Evolutionary conservation across 2,888 invertebrate genomes (phyloP).

Genomic region (Athalia circularis): DNA sequence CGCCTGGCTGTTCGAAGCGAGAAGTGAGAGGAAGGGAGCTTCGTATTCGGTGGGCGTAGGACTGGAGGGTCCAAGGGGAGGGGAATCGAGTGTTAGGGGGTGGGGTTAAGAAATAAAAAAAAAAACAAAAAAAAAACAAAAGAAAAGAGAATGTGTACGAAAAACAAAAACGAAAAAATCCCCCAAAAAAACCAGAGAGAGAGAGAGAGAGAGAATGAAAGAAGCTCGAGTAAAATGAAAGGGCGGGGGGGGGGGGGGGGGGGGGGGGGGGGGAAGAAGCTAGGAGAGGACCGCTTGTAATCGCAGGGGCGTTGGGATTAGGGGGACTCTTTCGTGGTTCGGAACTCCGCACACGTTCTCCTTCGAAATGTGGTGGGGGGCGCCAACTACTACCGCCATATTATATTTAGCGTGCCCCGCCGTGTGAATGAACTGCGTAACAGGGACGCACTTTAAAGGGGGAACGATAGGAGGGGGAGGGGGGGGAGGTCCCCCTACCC

Average conservation of each 20-base stretch:
- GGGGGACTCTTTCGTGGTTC: slow-evolving; percentile 58
- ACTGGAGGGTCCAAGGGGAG: slow-evolving; percentile 37
- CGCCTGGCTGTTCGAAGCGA: slow-evolving; percentile 20
- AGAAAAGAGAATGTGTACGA: neutral
- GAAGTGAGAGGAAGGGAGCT: slow-evolving; percentile 43
- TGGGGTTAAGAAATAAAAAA: slow-evolving; percentile 17
- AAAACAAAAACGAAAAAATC: no score
- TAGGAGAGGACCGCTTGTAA: slow-evolving; percentile 56
- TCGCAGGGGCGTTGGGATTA: slow-evolving; percentile 69
- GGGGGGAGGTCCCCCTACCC: neutral
- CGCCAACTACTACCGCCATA: slow-evolving; percentile 65
- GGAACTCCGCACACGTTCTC: neutral
- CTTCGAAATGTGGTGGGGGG: slow-evolving; percentile 50
- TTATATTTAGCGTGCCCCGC: slow-evolving; percentile 68
- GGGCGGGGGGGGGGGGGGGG: slow-evolving; percentile 1
- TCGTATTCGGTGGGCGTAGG: slow-evolving; percentile 44
- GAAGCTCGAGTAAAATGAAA: slow-evolving; percentile 8
- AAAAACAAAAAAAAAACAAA: slow-evolving; percentile 15
- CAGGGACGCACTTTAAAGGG: slow-evolving; percentile 59
- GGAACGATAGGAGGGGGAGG: slow-evolving; percentile 39
- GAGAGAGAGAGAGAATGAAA: no score
- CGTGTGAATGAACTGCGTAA: slow-evolving; percentile 71
- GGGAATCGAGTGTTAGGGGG: slow-evolving; percentile 23
- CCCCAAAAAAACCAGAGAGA: no score
- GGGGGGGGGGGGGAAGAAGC: slow-evolving; percentile 45